Conservation (phyloP, 2,888 invertebrate species). For the Lutraria lutraria region DNA sequence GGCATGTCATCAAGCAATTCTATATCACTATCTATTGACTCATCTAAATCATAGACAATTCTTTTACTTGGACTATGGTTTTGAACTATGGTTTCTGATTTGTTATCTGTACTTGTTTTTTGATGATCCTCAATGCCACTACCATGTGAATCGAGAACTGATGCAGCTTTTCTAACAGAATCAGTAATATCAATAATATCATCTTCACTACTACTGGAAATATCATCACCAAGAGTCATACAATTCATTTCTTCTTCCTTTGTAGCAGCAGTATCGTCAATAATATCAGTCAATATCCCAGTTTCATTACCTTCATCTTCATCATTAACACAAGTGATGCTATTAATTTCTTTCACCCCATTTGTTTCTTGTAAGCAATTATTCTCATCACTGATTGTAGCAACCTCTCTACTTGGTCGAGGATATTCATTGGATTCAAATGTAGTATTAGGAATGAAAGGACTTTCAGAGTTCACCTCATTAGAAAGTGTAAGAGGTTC, state of each 20-base stretch:
- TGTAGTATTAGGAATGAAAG: slow-evolving; percentile 46
- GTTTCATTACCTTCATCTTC: not conserved
- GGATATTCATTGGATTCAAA: slow-evolving; percentile 32
- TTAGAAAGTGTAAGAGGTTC: not conserved
- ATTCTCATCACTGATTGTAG: not conserved
- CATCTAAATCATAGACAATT: slow-evolving; percentile 37
- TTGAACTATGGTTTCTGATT: not conserved
- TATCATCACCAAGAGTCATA: not conserved
- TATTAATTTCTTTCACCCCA: not conserved
- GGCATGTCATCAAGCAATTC: slow-evolving; percentile 35
- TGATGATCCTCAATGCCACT: slow-evolving; percentile 9
- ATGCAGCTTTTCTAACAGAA: slow-evolving; percentile 36
- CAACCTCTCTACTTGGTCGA: slow-evolving; percentile 39
- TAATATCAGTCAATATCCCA: not conserved
- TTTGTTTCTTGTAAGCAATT: not conserved
- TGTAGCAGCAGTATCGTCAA: not conserved
- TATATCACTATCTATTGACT: slow-evolving; percentile 49
- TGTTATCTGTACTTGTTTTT: not conserved
- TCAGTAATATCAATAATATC: slow-evolving; percentile 62
- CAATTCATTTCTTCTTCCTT: slow-evolving; percentile 2
- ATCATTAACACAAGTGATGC: not conserved
- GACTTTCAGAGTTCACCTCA: slow-evolving; percentile 27
- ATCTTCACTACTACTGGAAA: slow-evolving; percentile 20
- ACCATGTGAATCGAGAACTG: not conserved
- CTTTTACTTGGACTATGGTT: not conserved